Percentiles rank a stretch among this genome's conserved stretches.
These are phyloP conservation scores for Napeogenes sylphis DNA, from an alignment of 2,888 invertebrate species.

Conservation along the genomic window DNA sequence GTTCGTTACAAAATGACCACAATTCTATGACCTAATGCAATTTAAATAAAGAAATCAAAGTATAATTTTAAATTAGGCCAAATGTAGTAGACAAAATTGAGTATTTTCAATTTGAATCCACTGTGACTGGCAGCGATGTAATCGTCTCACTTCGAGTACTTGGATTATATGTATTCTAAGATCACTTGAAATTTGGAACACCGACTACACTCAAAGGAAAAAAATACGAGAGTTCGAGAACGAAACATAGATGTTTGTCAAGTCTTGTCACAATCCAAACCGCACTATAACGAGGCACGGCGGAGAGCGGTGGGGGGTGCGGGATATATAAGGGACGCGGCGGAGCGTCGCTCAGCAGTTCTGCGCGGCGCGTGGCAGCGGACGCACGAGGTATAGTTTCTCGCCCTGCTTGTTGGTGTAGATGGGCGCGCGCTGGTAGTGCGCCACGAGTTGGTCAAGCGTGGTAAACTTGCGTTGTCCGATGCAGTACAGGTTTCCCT, in stretches of 20 bases:
- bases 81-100: not conserved
- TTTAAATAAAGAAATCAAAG: not conserved
- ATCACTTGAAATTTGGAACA: no score
- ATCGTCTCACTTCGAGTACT: no score
- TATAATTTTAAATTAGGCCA: conserved; percentile 11
- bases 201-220: no score
- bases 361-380: conserved; percentile 81
- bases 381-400: conserved; percentile 96
- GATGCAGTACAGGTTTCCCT: conserved; percentile 95
- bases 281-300: no score
- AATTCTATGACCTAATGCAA: not conserved
- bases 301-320: no score
- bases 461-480: conserved; percentile 98
- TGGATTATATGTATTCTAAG: no score
- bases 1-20: not conserved
- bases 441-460: conserved; percentile 96
- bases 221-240: no score
- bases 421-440: conserved; percentile 99
- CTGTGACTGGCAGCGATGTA: no score
- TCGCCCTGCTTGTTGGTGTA: conserved; percentile 99
- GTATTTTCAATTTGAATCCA: no score
- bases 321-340: not conserved
- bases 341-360: conserved; percentile 46
- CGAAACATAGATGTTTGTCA: no score
- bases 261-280: no score